phyloP scores from a whole-genome alignment of 2,888 invertebrate species.

The Nomada fabriciana region DNA sequence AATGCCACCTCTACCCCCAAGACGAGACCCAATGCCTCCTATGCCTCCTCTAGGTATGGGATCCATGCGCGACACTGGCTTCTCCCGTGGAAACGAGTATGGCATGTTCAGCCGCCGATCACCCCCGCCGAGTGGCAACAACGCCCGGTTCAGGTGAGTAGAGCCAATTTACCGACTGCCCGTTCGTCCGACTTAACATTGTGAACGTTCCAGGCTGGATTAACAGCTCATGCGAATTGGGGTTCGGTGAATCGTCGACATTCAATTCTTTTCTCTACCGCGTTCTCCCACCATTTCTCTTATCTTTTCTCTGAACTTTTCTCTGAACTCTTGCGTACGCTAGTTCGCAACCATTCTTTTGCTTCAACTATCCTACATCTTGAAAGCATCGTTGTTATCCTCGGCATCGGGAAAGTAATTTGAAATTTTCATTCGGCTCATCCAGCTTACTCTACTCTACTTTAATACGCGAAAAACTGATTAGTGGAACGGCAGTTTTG shows the following conservation, averaged over 20 bases:
- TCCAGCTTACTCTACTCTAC: no score
- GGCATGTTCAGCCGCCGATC: constrained; percentile 94
- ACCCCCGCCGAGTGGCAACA: constrained; percentile 87
- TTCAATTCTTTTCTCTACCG: constrained; percentile 54
- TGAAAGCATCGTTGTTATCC: no score
- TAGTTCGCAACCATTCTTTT: no score
- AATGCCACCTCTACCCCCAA: constrained; percentile 89
- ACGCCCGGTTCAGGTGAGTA: constrained; percentile 84
- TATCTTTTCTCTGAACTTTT: constrained; percentile 11
- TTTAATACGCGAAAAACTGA: no score
- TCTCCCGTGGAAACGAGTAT: constrained; percentile 88
- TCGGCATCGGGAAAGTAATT: no score
- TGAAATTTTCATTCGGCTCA: no score
- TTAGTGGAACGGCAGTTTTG: no score
- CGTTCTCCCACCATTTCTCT: constrained; percentile 53
- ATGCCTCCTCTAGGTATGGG: constrained; percentile 90
- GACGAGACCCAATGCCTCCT: constrained; percentile 91
- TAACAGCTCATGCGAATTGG: constrained; percentile 83
- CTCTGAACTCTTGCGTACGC: no score
- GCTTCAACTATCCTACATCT: no score
- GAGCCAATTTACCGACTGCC: constrained; percentile 68
- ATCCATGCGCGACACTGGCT: constrained; percentile 88
- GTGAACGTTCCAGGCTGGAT: constrained; percentile 81
- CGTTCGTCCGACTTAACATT: constrained; percentile 82
- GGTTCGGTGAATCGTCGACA: constrained; percentile 77